Conservation (phyloP, 2,113 vertebrate genomes). For the Gnathonemus echidnorhynchus region DNA sequence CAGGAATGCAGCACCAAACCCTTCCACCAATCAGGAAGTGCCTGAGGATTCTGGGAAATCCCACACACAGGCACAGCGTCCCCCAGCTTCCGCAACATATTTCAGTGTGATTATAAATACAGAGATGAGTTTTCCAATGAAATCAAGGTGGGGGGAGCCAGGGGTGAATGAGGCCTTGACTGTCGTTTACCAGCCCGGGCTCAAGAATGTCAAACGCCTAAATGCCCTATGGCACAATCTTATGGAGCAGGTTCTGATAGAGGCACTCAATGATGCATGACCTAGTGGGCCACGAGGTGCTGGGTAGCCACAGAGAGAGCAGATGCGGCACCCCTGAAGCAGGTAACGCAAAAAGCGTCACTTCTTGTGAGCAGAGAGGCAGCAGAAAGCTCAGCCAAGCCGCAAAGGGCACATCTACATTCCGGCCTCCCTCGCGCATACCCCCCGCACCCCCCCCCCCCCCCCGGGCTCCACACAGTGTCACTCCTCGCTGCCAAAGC, state of each 20-base stretch:
- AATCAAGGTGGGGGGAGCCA: not conserved
- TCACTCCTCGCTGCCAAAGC: not conserved
- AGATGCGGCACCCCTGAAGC: not conserved
- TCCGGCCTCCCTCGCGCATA: not conserved
- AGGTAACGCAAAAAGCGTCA: not conserved
- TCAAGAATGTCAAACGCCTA: not conserved
- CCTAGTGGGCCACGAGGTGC: not conserved
- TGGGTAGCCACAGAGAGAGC: not conserved
- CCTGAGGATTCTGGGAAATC: not conserved
- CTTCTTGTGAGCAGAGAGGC: not conserved
- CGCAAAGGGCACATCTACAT: constrained; percentile 14
- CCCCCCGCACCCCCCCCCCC: not conserved
- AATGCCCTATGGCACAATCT: not conserved
- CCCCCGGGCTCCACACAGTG: not conserved
- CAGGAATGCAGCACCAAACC: not conserved
- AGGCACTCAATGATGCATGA: not conserved
- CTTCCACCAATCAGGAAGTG: not conserved
- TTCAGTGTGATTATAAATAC: not conserved
- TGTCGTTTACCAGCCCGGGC: not conserved
- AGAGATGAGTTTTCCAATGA: not conserved
- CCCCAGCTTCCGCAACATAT: not conserved
- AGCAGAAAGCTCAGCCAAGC: not conserved
- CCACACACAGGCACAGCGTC: not conserved
- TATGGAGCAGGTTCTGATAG: not conserved
- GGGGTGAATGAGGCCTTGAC: not conserved